Base-by-base conservation (phyloP, 2,797 vertebrate species). In the Lithobates sylvaticus region DNA sequence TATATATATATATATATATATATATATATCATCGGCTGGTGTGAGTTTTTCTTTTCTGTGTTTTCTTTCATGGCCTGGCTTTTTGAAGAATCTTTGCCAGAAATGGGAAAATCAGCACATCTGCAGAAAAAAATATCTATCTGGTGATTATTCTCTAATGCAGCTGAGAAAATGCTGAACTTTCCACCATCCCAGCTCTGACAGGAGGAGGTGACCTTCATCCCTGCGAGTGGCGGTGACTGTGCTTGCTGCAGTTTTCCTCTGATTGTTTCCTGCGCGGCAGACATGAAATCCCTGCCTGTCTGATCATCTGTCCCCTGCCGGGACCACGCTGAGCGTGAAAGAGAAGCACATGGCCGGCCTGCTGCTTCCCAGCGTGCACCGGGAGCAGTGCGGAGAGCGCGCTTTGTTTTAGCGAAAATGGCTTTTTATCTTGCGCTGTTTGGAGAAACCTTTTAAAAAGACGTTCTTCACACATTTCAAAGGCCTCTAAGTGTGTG, bases 151-250 rank as follows among this genome's bases (percentile, higher is more conserved):
- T 67, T n/a, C 29, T 8, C 18, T 36, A n/a, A 21, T 47, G 16
- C 76, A 78, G 76, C 83, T 85, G 54, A 78, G 36, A 47, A 73
- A 78, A 85, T 67, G 68, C 71, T 73, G 68, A 76, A 74, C 39
- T 76, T 76, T 32, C 15, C 34, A 68, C 29, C 44, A 42, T 84
- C 73, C 42, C 21, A 0, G 61, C 68, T 9, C 58, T 34, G 15
- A 54, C 74, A 34, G 73, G 50, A 65, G 67, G 78, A 50, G 73
- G 85, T 82, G 85, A 82, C 79, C 85, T 86, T 82, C 65, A 71
- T 82, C 32, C 5, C 73, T 64, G 65, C 36, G 18, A 69, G 64
- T 13, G 32, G 32, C 78, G 18, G 71, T 76, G 65, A 75, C 44
- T 27, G 72, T 6, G 64, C 39, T 81, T 36, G 26, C 79, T 34